Conservation (phyloP, 2,113 vertebrate species). For the Paratilapia polleni region DNA sequence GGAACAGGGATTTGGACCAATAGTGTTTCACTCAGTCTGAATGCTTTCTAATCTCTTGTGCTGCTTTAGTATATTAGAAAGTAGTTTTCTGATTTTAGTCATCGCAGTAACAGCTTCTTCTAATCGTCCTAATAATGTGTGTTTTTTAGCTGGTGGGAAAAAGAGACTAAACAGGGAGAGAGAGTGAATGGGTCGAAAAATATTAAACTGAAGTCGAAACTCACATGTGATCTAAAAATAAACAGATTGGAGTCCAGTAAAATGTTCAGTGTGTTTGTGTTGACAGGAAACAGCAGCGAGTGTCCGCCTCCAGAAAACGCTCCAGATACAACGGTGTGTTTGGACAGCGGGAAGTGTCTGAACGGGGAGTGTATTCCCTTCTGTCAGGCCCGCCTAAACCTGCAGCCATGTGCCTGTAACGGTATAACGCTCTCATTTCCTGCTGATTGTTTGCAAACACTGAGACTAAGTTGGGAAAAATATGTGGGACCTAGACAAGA, state of each 20-base stretch:
- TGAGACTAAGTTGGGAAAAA: not conserved
- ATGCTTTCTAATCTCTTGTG: not conserved
- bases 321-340: conserved; percentile 84
- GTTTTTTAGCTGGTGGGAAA: not conserved
- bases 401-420: conserved; percentile 90
- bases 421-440: conserved; percentile 71
- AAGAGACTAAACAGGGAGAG: not conserved
- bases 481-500: not conserved
- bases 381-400: conserved; percentile 85
- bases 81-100: not conserved
- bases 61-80: not conserved
- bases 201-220: not conserved
- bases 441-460: no score
- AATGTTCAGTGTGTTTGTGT: not conserved
- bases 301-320: conserved; percentile 91
- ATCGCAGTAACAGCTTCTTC: not conserved
- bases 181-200: not conserved
- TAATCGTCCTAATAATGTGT: not conserved
- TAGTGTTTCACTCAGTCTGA: not conserved
- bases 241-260: not conserved
- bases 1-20: not conserved
- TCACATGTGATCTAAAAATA: not conserved
- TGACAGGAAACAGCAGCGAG: conserved; percentile 87
- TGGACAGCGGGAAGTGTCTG: conserved; percentile 91
- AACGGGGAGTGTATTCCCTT: conserved; percentile 91